Conservation (phyloP, 2,888 invertebrate species). For the Mythimna loreyi region DNA sequence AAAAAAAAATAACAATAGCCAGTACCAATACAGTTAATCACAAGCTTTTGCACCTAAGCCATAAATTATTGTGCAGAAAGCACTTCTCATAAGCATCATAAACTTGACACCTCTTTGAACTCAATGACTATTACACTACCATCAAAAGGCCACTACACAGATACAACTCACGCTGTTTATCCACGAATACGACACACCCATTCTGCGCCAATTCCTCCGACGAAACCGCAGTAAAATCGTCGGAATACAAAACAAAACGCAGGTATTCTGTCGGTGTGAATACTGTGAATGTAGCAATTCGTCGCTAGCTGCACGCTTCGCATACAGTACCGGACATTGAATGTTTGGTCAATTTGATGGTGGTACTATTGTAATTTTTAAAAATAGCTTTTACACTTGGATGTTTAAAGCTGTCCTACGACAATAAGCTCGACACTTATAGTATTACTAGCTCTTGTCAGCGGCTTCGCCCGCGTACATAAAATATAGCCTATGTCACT, state of each 20-base stretch:
- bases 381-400: background rate
- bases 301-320: slow-evolving; percentile 56
- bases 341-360: slow-evolving; percentile 75
- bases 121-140: background rate
- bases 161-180: slow-evolving; percentile 15
- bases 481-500: too few relatives aligned
- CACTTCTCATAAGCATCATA: background rate
- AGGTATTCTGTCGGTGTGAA: slow-evolving; percentile 65
- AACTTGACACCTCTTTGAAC: background rate
- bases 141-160: slow-evolving; percentile 5
- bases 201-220: slow-evolving; percentile 43
- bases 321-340: slow-evolving; percentile 66
- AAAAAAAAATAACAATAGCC: background rate
- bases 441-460: too few relatives aligned
- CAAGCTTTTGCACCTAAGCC: too few relatives aligned
- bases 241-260: slow-evolving; percentile 56
- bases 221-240: slow-evolving; percentile 54
- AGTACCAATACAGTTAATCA: background rate
- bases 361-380: slow-evolving; percentile 62
- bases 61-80: background rate
- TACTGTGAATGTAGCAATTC: slow-evolving; percentile 70
- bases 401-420: background rate
- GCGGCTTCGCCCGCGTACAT: too few relatives aligned
- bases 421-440: background rate
- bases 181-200: slow-evolving; percentile 30